Conservation (phyloP, 2,888 invertebrate species). For the Drosophila tanythrix region DNA sequence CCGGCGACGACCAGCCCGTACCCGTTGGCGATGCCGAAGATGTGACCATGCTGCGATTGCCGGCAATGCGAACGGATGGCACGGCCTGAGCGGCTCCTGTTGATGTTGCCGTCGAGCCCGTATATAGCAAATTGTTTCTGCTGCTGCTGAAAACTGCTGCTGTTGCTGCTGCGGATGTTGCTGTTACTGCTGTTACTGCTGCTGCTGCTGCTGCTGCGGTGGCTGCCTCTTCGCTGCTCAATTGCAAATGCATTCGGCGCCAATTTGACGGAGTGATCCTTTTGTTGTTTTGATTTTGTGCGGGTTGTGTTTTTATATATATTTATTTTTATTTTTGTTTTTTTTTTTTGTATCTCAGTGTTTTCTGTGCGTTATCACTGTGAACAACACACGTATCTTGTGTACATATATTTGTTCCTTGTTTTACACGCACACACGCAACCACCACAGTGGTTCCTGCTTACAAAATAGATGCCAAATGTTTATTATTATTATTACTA, state of each 20-base stretch:
- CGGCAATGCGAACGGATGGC: slow-evolving; percentile 62
- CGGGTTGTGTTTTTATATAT: slow-evolving; percentile 12
- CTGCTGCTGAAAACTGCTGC: slow-evolving; percentile 3
- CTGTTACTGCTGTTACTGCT: slow-evolving; percentile 10
- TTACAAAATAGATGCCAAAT: not conserved
- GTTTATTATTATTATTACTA: not conserved
- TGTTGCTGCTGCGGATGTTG: slow-evolving; percentile 13
- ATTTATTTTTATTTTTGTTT: not conserved
- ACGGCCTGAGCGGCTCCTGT: slow-evolving; percentile 40
- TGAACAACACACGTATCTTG: not conserved
- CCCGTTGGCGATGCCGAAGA: slow-evolving; percentile 76
- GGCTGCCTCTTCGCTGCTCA: slow-evolving; percentile 71
- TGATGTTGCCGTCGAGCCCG: slow-evolving; percentile 42
- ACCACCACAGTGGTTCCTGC: slow-evolving; percentile 14
- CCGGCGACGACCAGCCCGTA: slow-evolving; percentile 69
- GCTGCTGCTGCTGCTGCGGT: slow-evolving; percentile 12
- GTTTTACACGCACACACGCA: slow-evolving; percentile 19
- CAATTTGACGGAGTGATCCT: slow-evolving; percentile 78
- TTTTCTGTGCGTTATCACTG: slow-evolving; percentile 29
- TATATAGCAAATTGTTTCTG: slow-evolving; percentile 17
- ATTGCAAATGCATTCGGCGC: slow-evolving; percentile 84
- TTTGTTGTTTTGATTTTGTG: slow-evolving; percentile 29
- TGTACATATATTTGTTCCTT: slow-evolving; percentile 4
- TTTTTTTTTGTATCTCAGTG: not conserved
- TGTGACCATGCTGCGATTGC: slow-evolving; percentile 72